Percentiles rank a stretch among this genome's conserved stretches.
These are phyloP conservation scores for Muntiacus reevesi DNA, from an alignment of 2,113 vertebrate species.

Conservation along the genomic window DNA sequence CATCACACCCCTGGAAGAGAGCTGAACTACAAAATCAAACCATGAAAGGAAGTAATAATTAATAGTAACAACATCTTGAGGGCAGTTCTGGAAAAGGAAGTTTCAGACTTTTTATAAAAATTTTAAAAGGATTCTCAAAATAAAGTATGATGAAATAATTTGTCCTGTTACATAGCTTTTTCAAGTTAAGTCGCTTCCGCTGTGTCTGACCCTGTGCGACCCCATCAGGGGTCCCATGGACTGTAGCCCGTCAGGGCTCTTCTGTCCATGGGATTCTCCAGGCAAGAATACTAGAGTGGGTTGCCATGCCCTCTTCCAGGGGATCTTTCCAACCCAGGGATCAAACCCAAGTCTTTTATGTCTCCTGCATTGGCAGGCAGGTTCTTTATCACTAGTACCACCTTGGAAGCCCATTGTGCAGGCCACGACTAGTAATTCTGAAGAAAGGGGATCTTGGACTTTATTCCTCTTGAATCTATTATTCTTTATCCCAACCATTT, in stretches of 20 bases:
- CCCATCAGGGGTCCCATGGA: background rate
- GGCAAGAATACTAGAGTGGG: background rate
- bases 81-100: conserved; percentile 49
- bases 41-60: conserved; percentile 30
- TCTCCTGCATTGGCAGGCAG: background rate
- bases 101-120: conserved; percentile 37
- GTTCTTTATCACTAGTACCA: background rate
- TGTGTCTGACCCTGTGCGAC: background rate
- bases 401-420: background rate
- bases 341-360: background rate
- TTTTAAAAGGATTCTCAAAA: background rate
- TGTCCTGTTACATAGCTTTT: background rate
- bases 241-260: background rate
- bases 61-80: background rate
- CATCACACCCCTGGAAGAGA: conserved; percentile 6
- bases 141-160: background rate
- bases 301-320: background rate
- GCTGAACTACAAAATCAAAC: background rate
- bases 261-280: background rate
- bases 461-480: background rate
- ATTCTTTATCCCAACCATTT: conserved; percentile 7
- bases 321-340: background rate
- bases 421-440: conserved; percentile 6
- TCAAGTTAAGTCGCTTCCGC: background rate
- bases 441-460: conserved; percentile 39